Base-by-base conservation (phyloP, 2,797 vertebrate species). In the Acrocephalus scirpaceus region DNA sequence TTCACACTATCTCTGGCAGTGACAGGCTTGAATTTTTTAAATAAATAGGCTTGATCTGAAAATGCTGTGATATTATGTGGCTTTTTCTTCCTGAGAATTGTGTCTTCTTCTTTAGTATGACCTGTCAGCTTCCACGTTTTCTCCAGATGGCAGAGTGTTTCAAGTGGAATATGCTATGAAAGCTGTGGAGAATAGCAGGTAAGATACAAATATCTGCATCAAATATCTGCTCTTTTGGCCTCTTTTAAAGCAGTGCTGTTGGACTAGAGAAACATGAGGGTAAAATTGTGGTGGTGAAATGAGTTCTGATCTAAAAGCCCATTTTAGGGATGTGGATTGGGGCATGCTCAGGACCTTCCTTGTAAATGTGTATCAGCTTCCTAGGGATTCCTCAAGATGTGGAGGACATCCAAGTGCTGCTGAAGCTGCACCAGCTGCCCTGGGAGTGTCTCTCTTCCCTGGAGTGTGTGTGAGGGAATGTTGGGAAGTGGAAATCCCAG, bases 91-190 rank as follows among this genome's bases (percentile, higher is more conserved):
- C 75, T 96, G 62, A 92, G 8, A 40, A 8, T 54, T 94, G 3
- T 73, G 2, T 81, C 95, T 95, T 79, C 12, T 83, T 48, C 44
- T 96, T 34, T 95, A 99, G 99, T 99, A 99, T 62, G 99, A 99
- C 95, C 97, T 99, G 95, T 99, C 99, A 16, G 99, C 99, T 57
- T 99, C 99, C 90, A 99, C 99, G 2, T 99, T 99, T 95, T 99
- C 99, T 76, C 99, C 99, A 20, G 99, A 99, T 91, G 99, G 99
- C 42, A 98, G 99, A 92, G 99, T 99, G 53, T 99, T 99, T 95
- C 99, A 99, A 96, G 99, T 99, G 92, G 99, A 99, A 87, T 99
- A 99, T 96, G 99, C 99, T 61, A 99, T 99, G 98, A 99, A 99
- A 97, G 99, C 99, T 17, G 99, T 99, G 56, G 99, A 99, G 97